A percentile compares a stretch with the other conserved stretches of the same genome.
Conservation (phyloP, 2,888 invertebrate species). For the Zootermopsis nevadensis region DNA sequence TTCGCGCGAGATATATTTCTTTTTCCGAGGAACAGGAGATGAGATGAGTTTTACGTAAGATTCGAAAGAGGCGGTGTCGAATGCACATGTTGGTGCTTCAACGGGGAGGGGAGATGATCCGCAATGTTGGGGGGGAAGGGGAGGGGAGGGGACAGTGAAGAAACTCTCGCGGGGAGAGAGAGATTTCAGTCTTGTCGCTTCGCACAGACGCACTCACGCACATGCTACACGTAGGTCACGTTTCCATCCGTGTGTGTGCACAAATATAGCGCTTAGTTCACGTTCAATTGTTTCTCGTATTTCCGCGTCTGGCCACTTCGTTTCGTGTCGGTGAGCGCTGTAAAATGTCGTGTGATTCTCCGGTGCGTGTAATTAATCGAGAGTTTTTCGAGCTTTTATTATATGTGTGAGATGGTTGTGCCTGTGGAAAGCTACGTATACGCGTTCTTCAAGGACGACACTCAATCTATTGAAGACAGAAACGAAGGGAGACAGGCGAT, state of each 20-base stretch:
- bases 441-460: neutral
- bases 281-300: neutral
- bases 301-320: neutral
- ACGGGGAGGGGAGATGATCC: slow-evolving; percentile 34
- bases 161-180: slow-evolving; percentile 26
- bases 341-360: neutral
- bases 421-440: neutral
- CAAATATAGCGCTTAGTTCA: neutral
- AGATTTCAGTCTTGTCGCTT: slow-evolving; percentile 37
- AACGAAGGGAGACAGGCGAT: neutral
- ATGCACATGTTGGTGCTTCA: neutral
- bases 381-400: neutral
- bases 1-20: neutral
- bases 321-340: neutral
- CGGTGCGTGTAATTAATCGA: neutral
- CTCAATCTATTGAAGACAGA: neutral
- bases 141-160: slow-evolving; percentile 22
- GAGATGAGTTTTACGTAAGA: neutral
- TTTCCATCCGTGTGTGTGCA: neutral
- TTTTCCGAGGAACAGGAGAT: no score
- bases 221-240: slow-evolving; percentile 18
- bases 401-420: neutral
- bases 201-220: slow-evolving; percentile 40
- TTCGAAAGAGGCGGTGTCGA: slow-evolving; percentile 20
- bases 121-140: slow-evolving; percentile 23